phyloP scores from a whole-genome alignment of 2,888 invertebrate species.

The Cheilosia variabilis region DNA sequence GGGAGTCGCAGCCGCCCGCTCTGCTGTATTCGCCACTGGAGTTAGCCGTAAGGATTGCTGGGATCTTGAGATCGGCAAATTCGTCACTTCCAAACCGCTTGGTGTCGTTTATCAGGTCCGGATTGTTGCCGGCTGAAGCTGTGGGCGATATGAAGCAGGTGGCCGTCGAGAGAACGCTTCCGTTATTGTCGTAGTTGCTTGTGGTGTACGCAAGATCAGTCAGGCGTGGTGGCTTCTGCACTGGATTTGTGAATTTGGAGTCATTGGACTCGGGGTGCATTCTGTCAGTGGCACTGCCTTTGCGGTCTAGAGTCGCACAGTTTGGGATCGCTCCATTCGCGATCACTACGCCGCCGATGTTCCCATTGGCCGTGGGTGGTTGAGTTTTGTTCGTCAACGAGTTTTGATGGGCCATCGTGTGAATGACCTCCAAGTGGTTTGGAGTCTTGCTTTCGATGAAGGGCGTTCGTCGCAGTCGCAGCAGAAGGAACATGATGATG shows the following conservation, averaged over 20 bases:
- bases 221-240: conserved; percentile 89
- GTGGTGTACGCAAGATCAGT: conserved; percentile 89
- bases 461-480: conserved; percentile 89
- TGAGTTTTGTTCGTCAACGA: conserved; percentile 84
- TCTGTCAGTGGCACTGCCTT: conserved; percentile 75
- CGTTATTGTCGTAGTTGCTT: conserved; percentile 88
- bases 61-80: conserved; percentile 81
- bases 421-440: conserved; percentile 89
- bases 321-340: conserved; percentile 85
- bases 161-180: conserved; percentile 87
- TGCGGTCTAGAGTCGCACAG: conserved; percentile 79
- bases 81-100: conserved; percentile 87
- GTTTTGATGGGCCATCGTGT: conserved; percentile 86
- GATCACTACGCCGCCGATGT: conserved; percentile 85
- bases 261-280: conserved; percentile 79
- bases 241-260: conserved; percentile 86
- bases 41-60: conserved; percentile 84
- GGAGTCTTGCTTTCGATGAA: conserved; percentile 91
- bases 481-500: conserved; percentile 89
- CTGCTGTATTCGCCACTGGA: conserved; percentile 91
- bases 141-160: conserved; percentile 90
- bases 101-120: conserved; percentile 93
- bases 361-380: conserved; percentile 83
- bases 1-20: conserved; percentile 88
- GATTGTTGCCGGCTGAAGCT: conserved; percentile 90